These are phyloP conservation scores for Paratrypauchen microcephalus DNA, from an alignment of 2,797 vertebrate genomes.

Conservation along the genomic window DNA sequence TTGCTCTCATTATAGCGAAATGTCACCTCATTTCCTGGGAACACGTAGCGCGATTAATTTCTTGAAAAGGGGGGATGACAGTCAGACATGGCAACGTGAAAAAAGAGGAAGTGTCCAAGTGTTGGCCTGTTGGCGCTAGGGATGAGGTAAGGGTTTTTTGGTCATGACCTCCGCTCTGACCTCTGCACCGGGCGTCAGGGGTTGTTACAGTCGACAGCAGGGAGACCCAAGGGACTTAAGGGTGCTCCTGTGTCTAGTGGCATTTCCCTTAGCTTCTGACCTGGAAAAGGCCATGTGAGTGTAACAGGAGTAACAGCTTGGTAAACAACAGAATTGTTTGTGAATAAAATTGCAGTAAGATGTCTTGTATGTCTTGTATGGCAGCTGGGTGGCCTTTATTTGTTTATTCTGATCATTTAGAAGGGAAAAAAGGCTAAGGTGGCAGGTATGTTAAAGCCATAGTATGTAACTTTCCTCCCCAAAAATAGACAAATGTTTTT, in stretches of 20 bases:
- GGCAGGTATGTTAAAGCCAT: too few relatives aligned
- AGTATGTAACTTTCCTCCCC: too few relatives aligned
- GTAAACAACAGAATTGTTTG: too few relatives aligned
- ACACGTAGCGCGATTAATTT: conserved; percentile 76
- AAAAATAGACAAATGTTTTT: too few relatives aligned
- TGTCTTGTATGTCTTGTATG: too few relatives aligned
- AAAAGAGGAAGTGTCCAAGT: conserved; percentile 43
- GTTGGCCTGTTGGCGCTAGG: background rate
- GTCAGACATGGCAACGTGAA: conserved; percentile 44
- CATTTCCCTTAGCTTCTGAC: background rate
- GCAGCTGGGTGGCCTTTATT: too few relatives aligned
- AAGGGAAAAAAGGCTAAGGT: too few relatives aligned
- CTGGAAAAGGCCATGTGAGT: background rate
- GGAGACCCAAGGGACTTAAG: background rate
- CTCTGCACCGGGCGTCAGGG: background rate
- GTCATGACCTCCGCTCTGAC: background rate
- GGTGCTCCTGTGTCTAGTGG: conserved; percentile 1
- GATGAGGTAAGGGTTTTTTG: background rate
- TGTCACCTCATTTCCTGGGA: conserved; percentile 77
- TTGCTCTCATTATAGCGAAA: conserved; percentile 80
- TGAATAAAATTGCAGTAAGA: too few relatives aligned
- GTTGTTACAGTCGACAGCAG: conserved; percentile 9
- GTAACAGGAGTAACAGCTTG: too few relatives aligned
- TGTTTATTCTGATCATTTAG: too few relatives aligned
- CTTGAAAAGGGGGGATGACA: conserved; percentile 45